These are phyloP conservation scores for Pharmacophagus antenor DNA, from an alignment of 2,888 invertebrate genomes.

Conservation along the genomic window DNA sequence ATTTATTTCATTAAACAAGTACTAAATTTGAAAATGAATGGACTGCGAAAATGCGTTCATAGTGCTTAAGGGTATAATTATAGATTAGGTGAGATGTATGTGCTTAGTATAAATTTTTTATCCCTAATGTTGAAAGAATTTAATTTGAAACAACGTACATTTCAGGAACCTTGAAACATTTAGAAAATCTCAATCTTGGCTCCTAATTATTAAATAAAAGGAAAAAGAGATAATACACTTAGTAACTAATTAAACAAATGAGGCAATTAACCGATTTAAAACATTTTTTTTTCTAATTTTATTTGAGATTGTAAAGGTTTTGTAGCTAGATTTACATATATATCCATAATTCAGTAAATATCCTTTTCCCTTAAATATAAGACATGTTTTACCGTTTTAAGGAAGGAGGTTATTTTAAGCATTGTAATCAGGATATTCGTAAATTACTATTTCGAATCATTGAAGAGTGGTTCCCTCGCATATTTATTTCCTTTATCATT, in stretches of 20 bases:
- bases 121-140: no score
- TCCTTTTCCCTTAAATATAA: not conserved
- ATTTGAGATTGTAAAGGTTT: not conserved
- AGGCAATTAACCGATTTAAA: not conserved
- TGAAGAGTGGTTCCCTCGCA: not conserved
- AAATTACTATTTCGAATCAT: conserved; percentile 7
- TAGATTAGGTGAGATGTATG: no score
- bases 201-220: not conserved
- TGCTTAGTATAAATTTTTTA: no score
- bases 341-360: not conserved
- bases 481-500: conserved; percentile 9
- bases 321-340: not conserved
- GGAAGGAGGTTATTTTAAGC: not conserved
- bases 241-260: not conserved
- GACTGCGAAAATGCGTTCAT: no score
- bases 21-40: no score
- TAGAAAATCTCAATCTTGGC: not conserved
- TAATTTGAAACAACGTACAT: not conserved
- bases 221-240: not conserved
- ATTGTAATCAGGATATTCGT: conserved; percentile 21
- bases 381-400: not conserved
- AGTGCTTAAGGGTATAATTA: no score
- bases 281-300: not conserved
- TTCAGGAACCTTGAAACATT: not conserved
- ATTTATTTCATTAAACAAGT: no score